Base-by-base conservation (phyloP, 2,113 vertebrate genomes). In the Microcebus griseorufus region DNA sequence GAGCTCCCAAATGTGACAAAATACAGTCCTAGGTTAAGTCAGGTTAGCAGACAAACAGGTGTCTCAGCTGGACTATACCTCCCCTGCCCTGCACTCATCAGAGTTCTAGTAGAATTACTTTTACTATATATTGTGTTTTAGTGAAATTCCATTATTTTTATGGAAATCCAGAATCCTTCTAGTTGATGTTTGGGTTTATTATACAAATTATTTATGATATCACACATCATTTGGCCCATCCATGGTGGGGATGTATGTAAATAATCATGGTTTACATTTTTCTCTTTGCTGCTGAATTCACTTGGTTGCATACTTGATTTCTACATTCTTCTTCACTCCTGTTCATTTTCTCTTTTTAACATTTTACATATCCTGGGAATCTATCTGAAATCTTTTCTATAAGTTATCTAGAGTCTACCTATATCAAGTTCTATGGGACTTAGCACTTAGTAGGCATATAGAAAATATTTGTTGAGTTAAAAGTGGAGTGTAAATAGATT, bases 321-420 rank as follows among this genome's bases (percentile, higher is more conserved):
- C 60, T 72, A 25, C 27, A 81, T 70, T 64, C 60, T 62, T 62
- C 9, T 62, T 62, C 25, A 27, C 16, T 14, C 29, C 23, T 4
- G 1, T 72, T 83, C 64, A 42, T 25, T 62, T 93, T 62, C 45
- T 90, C 81, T 88, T 90, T 64, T 29, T 55, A 55, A 55, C 80
- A 90, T 53, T 81, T 96, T 88, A 94, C 9, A 14, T 70, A 93
- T 55, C n/a, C 32, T 53, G 34, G 29, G 20, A 76, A 55, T 64
- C 34, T 83, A 25, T 72, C 37, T 93, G 72, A 93, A 94, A 90
- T 83, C 29, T 12, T 86, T 93, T 76, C 73, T 90, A 25, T 20
- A 53, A 89, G 23, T 42, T 75, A 34, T 89, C 48, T 48, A 60
- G 79, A 88, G 13, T 45, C 69, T 32, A 55, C 23, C 29, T 80